Conservation (phyloP, 2,888 invertebrate genomes). For the Aspidapion aeneum region DNA sequence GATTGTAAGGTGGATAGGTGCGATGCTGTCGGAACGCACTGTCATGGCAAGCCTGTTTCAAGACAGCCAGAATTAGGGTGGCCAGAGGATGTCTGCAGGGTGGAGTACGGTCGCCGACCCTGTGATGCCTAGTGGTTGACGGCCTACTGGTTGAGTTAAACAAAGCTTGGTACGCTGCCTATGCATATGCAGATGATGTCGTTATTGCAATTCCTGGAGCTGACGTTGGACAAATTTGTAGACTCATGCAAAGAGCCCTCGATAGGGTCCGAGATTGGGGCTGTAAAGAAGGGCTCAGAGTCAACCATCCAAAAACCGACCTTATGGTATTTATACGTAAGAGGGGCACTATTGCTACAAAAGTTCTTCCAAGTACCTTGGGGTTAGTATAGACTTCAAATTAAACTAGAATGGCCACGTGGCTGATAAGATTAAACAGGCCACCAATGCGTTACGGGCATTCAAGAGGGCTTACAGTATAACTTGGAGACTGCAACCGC, state of each 20-base stretch:
- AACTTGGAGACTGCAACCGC: neutral
- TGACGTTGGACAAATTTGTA: neutral
- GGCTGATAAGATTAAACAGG: neutral
- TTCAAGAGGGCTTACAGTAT: neutral
- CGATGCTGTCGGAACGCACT: neutral
- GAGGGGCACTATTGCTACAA: neutral
- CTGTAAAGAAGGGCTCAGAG: neutral
- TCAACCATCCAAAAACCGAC: neutral
- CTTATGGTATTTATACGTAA: neutral
- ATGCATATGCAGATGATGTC: neutral
- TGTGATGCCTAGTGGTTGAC: slow-evolving; percentile 34
- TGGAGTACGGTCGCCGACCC: slow-evolving; percentile 34
- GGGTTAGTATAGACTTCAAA: too few relatives aligned
- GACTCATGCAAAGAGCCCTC: neutral
- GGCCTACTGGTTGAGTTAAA: neutral
- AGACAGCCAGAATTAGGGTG: slow-evolving; percentile 14
- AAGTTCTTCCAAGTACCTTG: too few relatives aligned
- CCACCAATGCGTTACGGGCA: neutral
- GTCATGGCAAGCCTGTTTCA: neutral
- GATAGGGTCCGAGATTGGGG: neutral
- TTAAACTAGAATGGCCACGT: too few relatives aligned
- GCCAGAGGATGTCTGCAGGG: slow-evolving; percentile 35
- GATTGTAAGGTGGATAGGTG: neutral
- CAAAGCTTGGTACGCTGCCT: neutral
- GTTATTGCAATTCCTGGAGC: neutral